phyloP scores from a whole-genome alignment of 2,113 vertebrate genomes.

The Alethe diademata region DNA sequence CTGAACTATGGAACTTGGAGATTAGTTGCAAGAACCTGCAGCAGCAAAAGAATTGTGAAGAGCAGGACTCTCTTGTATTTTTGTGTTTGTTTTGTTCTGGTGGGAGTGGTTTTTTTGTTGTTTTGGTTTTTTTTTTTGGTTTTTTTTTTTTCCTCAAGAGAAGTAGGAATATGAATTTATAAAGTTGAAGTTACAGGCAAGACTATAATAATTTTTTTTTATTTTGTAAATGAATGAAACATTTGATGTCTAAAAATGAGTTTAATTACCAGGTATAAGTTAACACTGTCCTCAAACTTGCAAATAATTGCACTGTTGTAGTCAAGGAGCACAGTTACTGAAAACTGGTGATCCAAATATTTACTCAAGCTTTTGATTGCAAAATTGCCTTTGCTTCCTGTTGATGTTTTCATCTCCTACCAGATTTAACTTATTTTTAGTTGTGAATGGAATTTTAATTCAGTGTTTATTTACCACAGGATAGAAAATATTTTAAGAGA shows the following conservation, averaged over 20 bases:
- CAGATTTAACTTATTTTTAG: not conserved
- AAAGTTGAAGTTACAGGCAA: not conserved
- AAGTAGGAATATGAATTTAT: not conserved
- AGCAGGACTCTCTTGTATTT: not conserved
- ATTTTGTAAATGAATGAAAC: not conserved
- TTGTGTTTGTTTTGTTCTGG: not conserved
- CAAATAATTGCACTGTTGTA: not conserved
- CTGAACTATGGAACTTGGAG: not conserved
- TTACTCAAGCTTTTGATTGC: not conserved
- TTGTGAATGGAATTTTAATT: not conserved
- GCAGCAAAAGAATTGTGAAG: not conserved
- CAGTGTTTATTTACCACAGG: not conserved
- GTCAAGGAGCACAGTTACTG: not conserved
- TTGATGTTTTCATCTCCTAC: not conserved
- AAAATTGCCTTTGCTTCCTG: not conserved
- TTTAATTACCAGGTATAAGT: not conserved
- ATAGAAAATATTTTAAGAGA: not conserved
- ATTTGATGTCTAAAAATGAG: not conserved
- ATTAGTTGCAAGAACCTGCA: not conserved
- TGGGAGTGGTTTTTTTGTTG: not conserved
- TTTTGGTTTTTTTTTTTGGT: rapidly evolving
- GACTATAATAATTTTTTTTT: not conserved
- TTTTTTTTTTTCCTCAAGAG: not conserved
- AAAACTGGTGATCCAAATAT: not conserved
- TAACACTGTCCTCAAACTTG: not conserved